These are phyloP conservation scores for Bostrychus sinensis DNA, from an alignment of 2,113 vertebrate species.

Conservation along the genomic window DNA sequence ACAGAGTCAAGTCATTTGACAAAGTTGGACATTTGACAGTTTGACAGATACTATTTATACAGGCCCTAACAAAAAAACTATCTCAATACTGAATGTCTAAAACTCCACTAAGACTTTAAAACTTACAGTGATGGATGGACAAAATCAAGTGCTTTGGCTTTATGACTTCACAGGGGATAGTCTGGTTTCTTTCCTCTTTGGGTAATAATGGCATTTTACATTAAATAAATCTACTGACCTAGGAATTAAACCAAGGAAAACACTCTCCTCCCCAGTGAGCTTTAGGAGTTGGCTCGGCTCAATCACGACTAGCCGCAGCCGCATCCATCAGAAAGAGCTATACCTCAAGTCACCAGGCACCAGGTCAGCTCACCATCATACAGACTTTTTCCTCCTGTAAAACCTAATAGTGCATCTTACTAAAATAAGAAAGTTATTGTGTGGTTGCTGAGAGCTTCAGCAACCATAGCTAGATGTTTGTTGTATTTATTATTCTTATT, in stretches of 20 bases:
- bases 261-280: conserved; percentile 48
- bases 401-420: too few relatives aligned
- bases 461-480: too few relatives aligned
- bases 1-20: not conserved
- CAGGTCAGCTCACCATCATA: conserved; percentile 36
- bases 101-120: not conserved
- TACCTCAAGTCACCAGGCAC: conserved; percentile 27
- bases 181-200: conserved; percentile 43
- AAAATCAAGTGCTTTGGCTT: conserved; percentile 21
- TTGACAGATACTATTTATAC: not conserved
- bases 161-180: conserved; percentile 23
- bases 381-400: conserved; percentile 21
- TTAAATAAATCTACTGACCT: conserved; percentile 41
- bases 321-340: conserved; percentile 43
- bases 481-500: too few relatives aligned
- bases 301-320: conserved; percentile 20
- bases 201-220: conserved; percentile 44
- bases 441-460: too few relatives aligned
- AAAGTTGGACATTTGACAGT: not conserved
- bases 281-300: conserved; percentile 30
- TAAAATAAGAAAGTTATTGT: too few relatives aligned
- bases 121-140: conserved; percentile 11
- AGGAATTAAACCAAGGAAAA: conserved; percentile 58
- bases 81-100: not conserved
- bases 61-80: not conserved